Base-by-base conservation (phyloP, 1,140 invertebrate genomes). In the Nymphalis io region DNA sequence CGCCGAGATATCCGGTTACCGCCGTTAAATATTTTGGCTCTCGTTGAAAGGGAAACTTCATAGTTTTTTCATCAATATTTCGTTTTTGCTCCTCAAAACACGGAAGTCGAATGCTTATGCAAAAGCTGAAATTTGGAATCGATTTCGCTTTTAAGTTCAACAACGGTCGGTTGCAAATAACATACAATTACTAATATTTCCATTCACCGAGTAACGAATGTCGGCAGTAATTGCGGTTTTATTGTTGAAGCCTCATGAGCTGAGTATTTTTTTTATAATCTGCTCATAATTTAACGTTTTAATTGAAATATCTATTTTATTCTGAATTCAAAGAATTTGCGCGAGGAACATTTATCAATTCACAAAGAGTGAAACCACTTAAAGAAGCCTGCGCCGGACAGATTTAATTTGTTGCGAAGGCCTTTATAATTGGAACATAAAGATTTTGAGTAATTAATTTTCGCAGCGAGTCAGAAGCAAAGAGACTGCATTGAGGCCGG, bases 371-470 rank as follows among this genome's bases (percentile, higher is more conserved):
- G 87, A 90, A 87, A 87, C 84, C 86, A 87, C 86, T 89, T 87
- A 91, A 90, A 85, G 87, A 81, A 80, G 85, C 85, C 88, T 91
- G 89, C 81, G 82, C 76, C 80, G 85, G 89, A 91, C 89, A 91
- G 88, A 91, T 91, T 91, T 91, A 91, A 91, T 91, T 91, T 91
- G 88, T 90, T 89, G 86, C 89, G 87, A 90, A 91, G 89, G 88
- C 89, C 84, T 91, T 91, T 89, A 90, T 91, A 91, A 91, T 91
- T 91, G 86, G 87, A 91, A 90, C 85, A 91, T 91, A 91, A 91
- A 91, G 89, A 91, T 91, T 89, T 87, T 80, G 89, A 91, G 87
- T 91, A 91, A 91, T 91, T 91, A 91, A 91, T 91, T 91, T 91
- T 91, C 81, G 85, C 88, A 86, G 86, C 80, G 88, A 91, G 88